Percentiles rank a stretch among this genome's conserved stretches.
Evolutionary conservation across 2,113 vertebrate species (phyloP).

Genomic region (Progne subis): DNA sequence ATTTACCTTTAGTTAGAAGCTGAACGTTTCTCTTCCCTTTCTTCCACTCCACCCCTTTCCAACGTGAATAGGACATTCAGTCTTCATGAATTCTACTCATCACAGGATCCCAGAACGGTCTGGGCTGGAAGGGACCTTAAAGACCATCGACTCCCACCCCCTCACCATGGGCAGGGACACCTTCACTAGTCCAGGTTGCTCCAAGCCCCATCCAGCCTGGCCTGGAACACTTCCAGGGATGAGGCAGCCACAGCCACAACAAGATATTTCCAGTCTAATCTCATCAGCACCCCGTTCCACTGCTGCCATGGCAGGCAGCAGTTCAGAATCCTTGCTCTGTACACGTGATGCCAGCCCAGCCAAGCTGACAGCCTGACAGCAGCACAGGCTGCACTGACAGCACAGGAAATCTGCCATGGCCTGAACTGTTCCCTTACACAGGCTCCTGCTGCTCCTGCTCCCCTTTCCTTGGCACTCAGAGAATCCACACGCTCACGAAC

Average conservation of each 20-base stretch:
- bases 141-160: neutral
- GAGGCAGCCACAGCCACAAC: neutral
- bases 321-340: neutral
- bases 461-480: conserved; percentile 42
- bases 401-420: neutral
- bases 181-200: neutral
- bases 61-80: neutral
- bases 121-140: neutral
- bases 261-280: neutral
- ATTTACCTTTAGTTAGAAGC: neutral
- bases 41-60: neutral
- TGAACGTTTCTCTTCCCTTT: neutral
- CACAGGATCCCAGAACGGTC: neutral
- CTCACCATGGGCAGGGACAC: neutral
- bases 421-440: conserved; percentile 62
- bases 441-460: neutral
- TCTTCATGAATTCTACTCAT: neutral
- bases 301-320: neutral
- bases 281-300: neutral
- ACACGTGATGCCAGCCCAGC: neutral
- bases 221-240: neutral
- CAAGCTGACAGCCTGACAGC: neutral
- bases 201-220: neutral
- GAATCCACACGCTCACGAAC: conserved; percentile 51
- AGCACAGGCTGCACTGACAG: neutral